phyloP scores from a whole-genome alignment of 2,888 invertebrate genomes.

The Thalpophila matura region DNA sequence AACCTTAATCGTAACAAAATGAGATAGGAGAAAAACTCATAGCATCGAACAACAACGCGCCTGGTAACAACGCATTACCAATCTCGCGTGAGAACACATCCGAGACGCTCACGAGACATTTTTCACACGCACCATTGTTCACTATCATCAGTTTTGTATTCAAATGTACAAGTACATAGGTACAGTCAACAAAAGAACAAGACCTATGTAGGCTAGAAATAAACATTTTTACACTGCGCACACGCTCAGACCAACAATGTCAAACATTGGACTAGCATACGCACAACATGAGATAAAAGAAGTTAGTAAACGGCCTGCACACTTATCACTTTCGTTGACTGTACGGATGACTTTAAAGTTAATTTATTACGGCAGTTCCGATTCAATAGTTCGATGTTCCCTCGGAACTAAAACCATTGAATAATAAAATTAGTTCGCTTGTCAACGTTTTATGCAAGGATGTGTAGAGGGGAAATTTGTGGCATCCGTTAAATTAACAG shows the following conservation, averaged over 20 bases:
- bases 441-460: conserved; percentile 50
- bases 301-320: no score
- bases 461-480: conserved; percentile 33
- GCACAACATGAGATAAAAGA: no score
- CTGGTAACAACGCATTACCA: conserved; percentile 17
- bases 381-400: conserved; percentile 23
- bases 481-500: conserved; percentile 23
- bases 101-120: conserved; percentile 39
- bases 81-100: conserved; percentile 41
- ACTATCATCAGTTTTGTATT: conserved; percentile 34
- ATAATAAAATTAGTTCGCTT: conserved; percentile 17
- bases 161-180: conserved; percentile 13
- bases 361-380: conserved; percentile 32
- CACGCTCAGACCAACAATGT: no score
- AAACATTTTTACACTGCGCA: background rate
- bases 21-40: background rate
- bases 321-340: background rate
- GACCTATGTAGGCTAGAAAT: background rate
- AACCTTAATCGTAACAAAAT: background rate
- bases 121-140: conserved; percentile 55
- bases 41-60: conserved; percentile 13
- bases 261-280: no score
- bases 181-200: background rate
- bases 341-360: conserved; percentile 3
- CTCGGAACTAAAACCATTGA: conserved; percentile 28